Percentiles rank a stretch among this genome's conserved stretches.
These are phyloP conservation scores for Catamblyrhynchus diadema DNA, from an alignment of 2,797 vertebrate genomes.

Conservation along the genomic window DNA sequence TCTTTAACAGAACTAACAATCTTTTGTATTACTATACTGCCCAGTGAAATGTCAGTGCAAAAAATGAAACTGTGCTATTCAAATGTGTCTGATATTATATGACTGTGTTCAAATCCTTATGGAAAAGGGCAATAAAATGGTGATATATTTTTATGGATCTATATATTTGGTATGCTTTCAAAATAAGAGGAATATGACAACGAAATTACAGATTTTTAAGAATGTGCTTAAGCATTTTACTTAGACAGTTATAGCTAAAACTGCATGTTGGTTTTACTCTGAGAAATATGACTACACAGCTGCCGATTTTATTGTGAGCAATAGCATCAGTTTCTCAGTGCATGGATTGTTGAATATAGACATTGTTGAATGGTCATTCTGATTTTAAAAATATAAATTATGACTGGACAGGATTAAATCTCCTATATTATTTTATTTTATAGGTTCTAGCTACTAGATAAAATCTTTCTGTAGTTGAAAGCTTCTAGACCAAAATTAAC, in stretches of 20 bases:
- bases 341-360: not conserved
- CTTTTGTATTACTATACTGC: not conserved
- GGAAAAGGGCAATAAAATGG: not conserved
- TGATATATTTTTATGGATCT: not conserved
- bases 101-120: not conserved
- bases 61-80: not conserved
- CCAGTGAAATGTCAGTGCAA: not conserved
- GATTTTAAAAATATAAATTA: not conserved
- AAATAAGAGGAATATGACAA: not conserved
- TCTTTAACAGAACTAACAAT: not conserved
- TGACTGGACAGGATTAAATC: not conserved
- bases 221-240: not conserved
- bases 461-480: slow-evolving; percentile 13
- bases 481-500: slow-evolving; percentile 54
- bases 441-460: slow-evolving; percentile 22
- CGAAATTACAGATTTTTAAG: not conserved
- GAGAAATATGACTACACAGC: not conserved
- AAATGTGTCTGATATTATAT: not conserved
- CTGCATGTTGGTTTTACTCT: not conserved
- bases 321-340: not conserved
- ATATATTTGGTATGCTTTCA: not conserved
- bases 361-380: not conserved
- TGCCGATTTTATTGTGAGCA: slow-evolving; percentile 10
- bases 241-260: not conserved
- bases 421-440: slow-evolving; percentile 43